Conservation (phyloP, 1,140 invertebrate genomes). For the Nasonia vitripennis region DNA sequence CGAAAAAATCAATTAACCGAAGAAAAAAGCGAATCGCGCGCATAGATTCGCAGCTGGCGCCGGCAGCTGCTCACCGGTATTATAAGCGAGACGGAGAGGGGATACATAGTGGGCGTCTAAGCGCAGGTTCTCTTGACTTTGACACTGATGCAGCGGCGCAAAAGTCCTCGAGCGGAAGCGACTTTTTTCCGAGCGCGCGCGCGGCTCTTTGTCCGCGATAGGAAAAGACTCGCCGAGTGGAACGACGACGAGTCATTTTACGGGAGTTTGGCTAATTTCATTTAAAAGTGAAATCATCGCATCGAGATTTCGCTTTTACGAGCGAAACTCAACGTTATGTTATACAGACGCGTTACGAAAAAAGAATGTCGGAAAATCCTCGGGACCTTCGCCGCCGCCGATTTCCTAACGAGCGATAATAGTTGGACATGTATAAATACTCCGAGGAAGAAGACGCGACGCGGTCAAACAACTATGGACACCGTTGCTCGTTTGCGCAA, state of each 20-base stretch:
- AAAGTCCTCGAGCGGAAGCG: constrained; percentile 40
- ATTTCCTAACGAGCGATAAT: not conserved
- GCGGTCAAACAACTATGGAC: not conserved
- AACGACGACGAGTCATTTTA: not conserved
- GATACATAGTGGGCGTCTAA: not conserved
- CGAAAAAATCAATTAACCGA: constrained; percentile 2
- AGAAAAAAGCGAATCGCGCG: not conserved
- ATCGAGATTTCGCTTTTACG: not conserved
- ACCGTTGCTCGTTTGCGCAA: constrained; percentile 41
- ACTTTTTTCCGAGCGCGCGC: not conserved
- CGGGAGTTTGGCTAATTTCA: not conserved
- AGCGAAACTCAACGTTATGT: not conserved
- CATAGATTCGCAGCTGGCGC: constrained; percentile 20
- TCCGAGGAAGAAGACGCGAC: not conserved
- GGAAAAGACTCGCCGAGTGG: not conserved
- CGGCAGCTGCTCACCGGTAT: constrained; percentile 10
- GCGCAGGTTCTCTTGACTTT: constrained; percentile 64
- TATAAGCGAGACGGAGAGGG: not conserved
- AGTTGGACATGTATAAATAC: no score
- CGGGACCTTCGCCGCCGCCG: no score
- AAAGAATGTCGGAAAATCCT: not conserved
- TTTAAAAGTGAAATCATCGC: not conserved
- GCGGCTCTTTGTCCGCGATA: not conserved
- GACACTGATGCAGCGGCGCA: constrained; percentile 53
- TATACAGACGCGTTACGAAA: not conserved